These are phyloP conservation scores for Portunus trituberculatus DNA, from an alignment of 1,140 invertebrate species.

Conservation along the genomic window DNA sequence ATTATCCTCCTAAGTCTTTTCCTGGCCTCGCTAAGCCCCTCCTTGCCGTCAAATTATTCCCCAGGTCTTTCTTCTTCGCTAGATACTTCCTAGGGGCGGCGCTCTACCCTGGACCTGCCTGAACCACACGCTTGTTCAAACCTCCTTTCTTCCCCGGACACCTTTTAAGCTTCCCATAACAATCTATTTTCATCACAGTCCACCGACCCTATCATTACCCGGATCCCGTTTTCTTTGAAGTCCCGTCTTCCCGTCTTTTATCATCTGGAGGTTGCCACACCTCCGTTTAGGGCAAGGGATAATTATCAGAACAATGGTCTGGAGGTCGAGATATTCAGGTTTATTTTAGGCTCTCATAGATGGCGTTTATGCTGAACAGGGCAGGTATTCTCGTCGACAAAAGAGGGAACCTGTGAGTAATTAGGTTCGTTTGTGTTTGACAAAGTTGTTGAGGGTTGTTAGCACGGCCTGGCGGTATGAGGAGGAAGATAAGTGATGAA, in stretches of 20 bases:
- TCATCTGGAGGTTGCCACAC: conserved; percentile 72
- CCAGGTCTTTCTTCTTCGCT: conserved; percentile 33
- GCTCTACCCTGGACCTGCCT: conserved; percentile 37
- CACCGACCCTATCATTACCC: conserved; percentile 71
- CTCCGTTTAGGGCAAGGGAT: conserved; percentile 65
- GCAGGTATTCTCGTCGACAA: conserved; percentile 69
- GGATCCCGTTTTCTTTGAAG: conserved; percentile 75
- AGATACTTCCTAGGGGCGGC: conserved; percentile 25
- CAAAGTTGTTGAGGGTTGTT: conserved; percentile 63
- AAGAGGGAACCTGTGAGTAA: conserved; percentile 70
- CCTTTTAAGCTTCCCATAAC: conserved; percentile 75
- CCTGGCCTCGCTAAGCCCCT: conserved; percentile 22
- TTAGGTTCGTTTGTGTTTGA: conserved; percentile 65
- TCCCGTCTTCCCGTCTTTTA: conserved; percentile 73
- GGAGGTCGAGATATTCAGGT: conserved; percentile 29
- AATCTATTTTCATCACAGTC: conserved; percentile 74
- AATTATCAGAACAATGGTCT: conserved; percentile 71
- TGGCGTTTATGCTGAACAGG: conserved; percentile 62
- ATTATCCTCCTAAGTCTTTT: conserved; percentile 48
- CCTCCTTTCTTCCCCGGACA: conserved; percentile 69
- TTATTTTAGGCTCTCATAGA: conserved; percentile 55
- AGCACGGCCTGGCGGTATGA: conserved; percentile 17
- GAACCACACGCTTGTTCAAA: conserved; percentile 68
- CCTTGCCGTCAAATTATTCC: conserved; percentile 61
- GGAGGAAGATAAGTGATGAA: conserved; percentile 35